Evolutionary conservation across 2,888 invertebrate species (phyloP), one percentile per base, ranked within the genome.

Genomic region (Ctena decussata): DNA sequence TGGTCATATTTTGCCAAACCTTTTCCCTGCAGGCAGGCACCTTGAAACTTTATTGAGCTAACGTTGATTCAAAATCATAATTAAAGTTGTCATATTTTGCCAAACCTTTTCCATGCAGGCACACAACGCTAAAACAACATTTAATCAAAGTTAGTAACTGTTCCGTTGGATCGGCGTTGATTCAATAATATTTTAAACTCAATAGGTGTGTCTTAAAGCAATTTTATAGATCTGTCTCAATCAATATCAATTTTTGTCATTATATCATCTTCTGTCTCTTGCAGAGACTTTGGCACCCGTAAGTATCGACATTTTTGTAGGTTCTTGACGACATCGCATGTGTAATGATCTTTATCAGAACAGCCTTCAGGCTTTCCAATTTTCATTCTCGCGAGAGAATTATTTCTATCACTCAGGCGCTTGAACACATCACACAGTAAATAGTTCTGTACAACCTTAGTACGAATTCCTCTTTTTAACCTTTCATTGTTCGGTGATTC

Each of bases 361-460:
- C 65, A 35, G 15, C 35, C 65, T 18, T 65, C 65, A 5, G 21
- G 65, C 35, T 6, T 32, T 8, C 65, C 65, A 35, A 65, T 24
- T n/a, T 65, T 65, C 65, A 65, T 65, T 18, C 65, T 5, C 8
- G 65, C 32, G 1, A 65, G 65, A 1, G 65, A 65, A 35, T 35
- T 65, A 35, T 65, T 65, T 21, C 65, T 65, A 65, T 65, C 65
- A 65, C 65, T 65, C 30, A 65, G 21, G 24, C 65, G 65, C 65
- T 65, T 65, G 65, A 65, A 65, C 5, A 65, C 65, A 35, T 65
- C 65, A 65, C 65, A 65, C 2, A 65, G 65, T 65, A 65, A 65
- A 35, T 65, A 65, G 65, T 65, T 65, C 35, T 65, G 65, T 8
- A 65, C 65, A 11, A 65, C 65, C 35, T 65, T 65, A 1, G 65